Evolutionary conservation across 2,113 vertebrate genomes (phyloP), one percentile per base, ranked within the genome.

Genomic region (Nematolebias whitei): DNA sequence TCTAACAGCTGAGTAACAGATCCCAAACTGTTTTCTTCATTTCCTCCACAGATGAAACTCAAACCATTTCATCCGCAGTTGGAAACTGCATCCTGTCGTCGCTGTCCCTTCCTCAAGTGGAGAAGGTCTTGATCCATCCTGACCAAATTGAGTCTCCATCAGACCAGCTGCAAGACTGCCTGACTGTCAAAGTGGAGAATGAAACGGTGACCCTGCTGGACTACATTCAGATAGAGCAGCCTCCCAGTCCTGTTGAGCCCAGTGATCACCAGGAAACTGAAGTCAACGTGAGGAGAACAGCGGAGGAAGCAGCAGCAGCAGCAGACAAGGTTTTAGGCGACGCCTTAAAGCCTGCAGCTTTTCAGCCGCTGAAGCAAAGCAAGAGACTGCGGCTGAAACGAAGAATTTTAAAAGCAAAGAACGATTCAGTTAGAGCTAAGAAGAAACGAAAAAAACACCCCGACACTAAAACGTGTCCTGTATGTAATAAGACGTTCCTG

Each of bases 1-100:
- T 8, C 32, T 35, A 8, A 35, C 32, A 5, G 5, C 41, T 44
- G 16, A 44, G 5, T 2, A 44, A 5, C 13, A 15, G 40, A 43
- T 43, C 4, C 40, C 40, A 48, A 48, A 29, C 23, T 6, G 5
- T 1, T 35, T 56, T 58, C 15, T 49, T 44, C 2, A 43, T 79
- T 79, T 35, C 7, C 54, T 39, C n/a, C 19, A 4, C 80, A 88
- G 89, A 89, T 71, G 88, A 91, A 38, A 48, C 79, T 52, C 88
- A 84, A 24, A 65, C 53, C 63, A 68, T 88, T 43, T 82, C 86
- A 1, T 82, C 85, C 0, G 88, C 89, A 24, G 80, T 85, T 16
- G 91, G 89, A 23, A 90, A 90, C 29, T 87, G 85, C 82, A 90
- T 91, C 78, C 84, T 92, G 1, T 92, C 90, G 0, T 90, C 91